phyloP scores from a whole-genome alignment of 2,888 invertebrate species.

The Chloroclystis v-ata region DNA sequence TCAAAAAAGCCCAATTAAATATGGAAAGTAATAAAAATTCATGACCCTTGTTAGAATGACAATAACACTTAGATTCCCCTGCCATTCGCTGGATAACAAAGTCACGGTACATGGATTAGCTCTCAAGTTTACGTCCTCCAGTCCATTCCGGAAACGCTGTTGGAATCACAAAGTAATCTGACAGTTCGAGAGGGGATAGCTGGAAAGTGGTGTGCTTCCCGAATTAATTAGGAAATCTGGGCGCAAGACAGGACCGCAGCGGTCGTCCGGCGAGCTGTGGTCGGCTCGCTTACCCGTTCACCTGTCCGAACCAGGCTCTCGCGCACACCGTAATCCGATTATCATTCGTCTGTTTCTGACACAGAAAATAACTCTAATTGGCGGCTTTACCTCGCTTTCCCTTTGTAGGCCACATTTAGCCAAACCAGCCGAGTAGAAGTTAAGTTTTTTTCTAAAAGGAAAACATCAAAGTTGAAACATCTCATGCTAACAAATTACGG shows the following conservation, averaged over 20 bases:
- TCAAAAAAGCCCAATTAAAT: no score
- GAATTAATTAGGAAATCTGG: constrained; percentile 63
- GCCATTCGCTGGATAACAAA: constrained; percentile 13
- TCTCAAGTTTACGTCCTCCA: constrained; percentile 38
- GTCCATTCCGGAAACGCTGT: constrained; percentile 14
- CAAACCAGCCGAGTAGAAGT: constrained; percentile 3
- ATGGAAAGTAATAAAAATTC: constrained; percentile 12
- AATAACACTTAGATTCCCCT: constrained; percentile 11
- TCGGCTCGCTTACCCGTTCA: constrained; percentile 39
- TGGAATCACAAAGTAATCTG: constrained; percentile 21
- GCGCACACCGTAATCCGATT: constrained; percentile 50
- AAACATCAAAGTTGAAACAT: constrained; percentile 4
- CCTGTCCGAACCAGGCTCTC: constrained; percentile 48
- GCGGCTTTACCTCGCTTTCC: constrained; percentile 30
- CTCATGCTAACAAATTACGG: constrained; percentile 1
- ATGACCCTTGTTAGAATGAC: constrained; percentile 10
- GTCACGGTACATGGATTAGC: constrained; percentile 34
- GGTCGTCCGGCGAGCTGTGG: constrained; percentile 40
- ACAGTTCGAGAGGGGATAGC: constrained; percentile 30
- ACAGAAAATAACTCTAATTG: constrained; percentile 46
- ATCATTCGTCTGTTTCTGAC: constrained; percentile 45
- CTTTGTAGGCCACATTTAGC: constrained; percentile 29
- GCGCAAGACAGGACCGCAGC: constrained; percentile 49
- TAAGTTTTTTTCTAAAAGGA: constrained; percentile 5
- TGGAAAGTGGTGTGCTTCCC: constrained; percentile 41